phyloP scores from a whole-genome alignment of 2,888 invertebrate species.

The Eumerus sabulonum region DNA sequence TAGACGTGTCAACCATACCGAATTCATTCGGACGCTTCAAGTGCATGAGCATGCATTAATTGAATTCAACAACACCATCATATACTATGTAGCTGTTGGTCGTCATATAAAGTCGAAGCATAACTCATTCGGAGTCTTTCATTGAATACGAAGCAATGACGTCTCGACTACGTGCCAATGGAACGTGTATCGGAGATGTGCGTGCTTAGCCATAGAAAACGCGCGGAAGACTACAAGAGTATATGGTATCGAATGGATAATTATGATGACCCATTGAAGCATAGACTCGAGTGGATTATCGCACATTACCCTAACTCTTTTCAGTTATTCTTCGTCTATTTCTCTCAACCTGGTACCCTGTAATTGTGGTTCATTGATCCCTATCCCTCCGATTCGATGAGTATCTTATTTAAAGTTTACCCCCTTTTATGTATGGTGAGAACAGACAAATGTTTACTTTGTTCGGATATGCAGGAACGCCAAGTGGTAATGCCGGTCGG shows the following conservation, averaged over 20 bases:
- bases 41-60: constrained; percentile 58
- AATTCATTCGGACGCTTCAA: constrained; percentile 21
- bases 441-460: constrained; percentile 44
- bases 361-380: too few relatives aligned
- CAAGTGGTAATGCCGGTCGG: background rate
- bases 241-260: too few relatives aligned
- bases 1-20: constrained; percentile 55
- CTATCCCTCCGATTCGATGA: background rate
- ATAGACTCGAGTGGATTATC: constrained; percentile 53
- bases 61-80: constrained; percentile 24
- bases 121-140: constrained; percentile 47
- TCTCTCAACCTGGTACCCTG: too few relatives aligned
- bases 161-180: constrained; percentile 45
- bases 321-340: too few relatives aligned
- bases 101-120: constrained; percentile 38
- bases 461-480: background rate
- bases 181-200: constrained; percentile 8
- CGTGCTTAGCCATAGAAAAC: constrained; percentile 47
- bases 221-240: background rate
- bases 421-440: constrained; percentile 13
- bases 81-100: constrained; percentile 2
- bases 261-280: constrained; percentile 54
- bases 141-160: constrained; percentile 17
- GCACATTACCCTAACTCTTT: constrained; percentile 15
- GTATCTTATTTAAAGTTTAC: background rate